phyloP scores from a whole-genome alignment of 2,113 vertebrate species.

The Etia nguti region DNA sequence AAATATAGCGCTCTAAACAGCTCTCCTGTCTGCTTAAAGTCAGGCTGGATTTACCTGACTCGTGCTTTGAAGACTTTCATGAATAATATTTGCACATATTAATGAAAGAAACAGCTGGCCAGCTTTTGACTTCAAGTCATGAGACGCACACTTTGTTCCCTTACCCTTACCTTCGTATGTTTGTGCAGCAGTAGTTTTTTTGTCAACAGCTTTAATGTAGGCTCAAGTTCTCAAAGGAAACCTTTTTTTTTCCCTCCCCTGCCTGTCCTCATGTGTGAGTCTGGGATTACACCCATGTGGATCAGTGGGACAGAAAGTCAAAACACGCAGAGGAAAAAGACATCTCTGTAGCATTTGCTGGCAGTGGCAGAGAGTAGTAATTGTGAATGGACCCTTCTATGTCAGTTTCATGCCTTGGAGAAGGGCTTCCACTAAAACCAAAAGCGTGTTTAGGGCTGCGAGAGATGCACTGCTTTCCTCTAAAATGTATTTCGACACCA shows the following conservation, averaged over 20 bases:
- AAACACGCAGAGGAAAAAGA: constrained; percentile 3
- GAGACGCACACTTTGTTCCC: constrained; percentile 1
- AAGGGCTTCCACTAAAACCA: background rate
- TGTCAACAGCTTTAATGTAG: constrained; percentile 5
- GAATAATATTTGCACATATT: constrained; percentile 52
- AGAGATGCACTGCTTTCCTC: background rate
- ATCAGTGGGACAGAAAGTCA: constrained; percentile 18
- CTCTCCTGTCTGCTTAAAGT: constrained; percentile 35
- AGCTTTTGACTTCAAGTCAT: background rate
- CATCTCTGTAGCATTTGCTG: constrained; percentile 4
- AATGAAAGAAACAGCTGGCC: background rate
- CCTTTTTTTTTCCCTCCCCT: background rate
- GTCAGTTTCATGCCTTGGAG: background rate
- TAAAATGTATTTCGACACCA: background rate
- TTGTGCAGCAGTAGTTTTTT: background rate
- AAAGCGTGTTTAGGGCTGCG: background rate
- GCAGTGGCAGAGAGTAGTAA: background rate
- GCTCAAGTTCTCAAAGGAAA: constrained; percentile 13
- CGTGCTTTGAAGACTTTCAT: constrained; percentile 31
- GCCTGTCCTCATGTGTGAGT: background rate
- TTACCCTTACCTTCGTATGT: background rate
- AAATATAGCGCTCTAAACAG: constrained; percentile 14
- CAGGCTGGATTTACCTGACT: constrained; percentile 37
- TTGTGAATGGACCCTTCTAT: constrained; percentile 10
- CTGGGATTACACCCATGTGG: background rate